These are phyloP conservation scores for Tortrix viridana DNA, from an alignment of 2,888 invertebrate genomes.

Conservation along the genomic window DNA sequence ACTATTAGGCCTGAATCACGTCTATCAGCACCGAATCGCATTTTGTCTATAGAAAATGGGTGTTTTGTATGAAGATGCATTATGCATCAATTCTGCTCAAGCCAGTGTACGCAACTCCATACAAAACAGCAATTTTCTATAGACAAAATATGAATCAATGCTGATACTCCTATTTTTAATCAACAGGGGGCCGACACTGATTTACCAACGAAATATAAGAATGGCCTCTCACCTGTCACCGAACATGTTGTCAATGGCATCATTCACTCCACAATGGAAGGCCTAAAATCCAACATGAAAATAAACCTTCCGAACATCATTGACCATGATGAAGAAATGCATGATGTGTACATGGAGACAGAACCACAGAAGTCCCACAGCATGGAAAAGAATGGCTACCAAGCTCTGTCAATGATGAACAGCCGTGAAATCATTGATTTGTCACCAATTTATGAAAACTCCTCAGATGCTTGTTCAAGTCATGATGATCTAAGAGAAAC, in stretches of 20 bases:
- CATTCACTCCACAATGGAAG: conserved; percentile 76
- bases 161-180: background rate
- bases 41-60: too few species aligned
- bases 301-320: conserved; percentile 77
- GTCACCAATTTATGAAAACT: conserved; percentile 81
- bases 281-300: conserved; percentile 76
- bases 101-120: too few species aligned
- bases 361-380: conserved; percentile 51
- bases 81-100: too few species aligned
- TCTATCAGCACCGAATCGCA: too few species aligned
- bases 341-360: conserved; percentile 56
- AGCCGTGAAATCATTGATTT: conserved; percentile 77
- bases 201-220: conserved; percentile 70
- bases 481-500: conserved; percentile 72
- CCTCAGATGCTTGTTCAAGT: conserved; percentile 80
- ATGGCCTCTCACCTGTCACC: conserved; percentile 75
- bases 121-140: too few species aligned
- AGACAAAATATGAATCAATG: too few species aligned
- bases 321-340: conserved; percentile 79
- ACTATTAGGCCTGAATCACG: too few species aligned
- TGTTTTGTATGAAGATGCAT: too few species aligned
- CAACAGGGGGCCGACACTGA: conserved; percentile 73
- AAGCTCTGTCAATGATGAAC: conserved; percentile 62
- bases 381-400: conserved; percentile 72
- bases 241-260: conserved; percentile 75